These are phyloP conservation scores for Agelastica alni DNA, from an alignment of 2,888 invertebrate species.

Conservation along the genomic window DNA sequence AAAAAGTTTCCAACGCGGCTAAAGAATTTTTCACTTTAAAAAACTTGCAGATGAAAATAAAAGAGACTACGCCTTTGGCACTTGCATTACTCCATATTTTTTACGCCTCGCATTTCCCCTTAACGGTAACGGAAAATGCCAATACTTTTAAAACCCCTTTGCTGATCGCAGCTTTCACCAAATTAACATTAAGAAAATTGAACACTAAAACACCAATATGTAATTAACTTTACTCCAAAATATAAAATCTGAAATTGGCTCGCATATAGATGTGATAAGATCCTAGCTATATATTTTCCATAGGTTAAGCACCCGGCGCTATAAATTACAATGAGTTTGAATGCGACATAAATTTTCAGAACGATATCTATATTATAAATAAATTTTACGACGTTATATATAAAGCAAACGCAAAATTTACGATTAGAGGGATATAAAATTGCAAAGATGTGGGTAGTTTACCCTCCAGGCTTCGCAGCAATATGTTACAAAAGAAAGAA, in stretches of 20 bases:
- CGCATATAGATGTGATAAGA: not conserved
- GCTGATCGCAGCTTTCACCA: too few species aligned
- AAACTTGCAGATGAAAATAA: too few species aligned
- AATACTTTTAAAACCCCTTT: too few species aligned
- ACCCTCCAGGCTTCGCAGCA: not conserved
- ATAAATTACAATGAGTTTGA: conserved; percentile 14
- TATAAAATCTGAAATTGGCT: not conserved
- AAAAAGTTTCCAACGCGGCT: too few species aligned
- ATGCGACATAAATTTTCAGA: conserved; percentile 13
- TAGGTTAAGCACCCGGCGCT: not conserved
- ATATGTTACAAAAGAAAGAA: conserved; percentile 5
- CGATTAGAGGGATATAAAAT: conserved; percentile 41
- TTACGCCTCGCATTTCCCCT: too few species aligned
- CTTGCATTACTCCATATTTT: too few species aligned
- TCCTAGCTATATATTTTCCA: not conserved
- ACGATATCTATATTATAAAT: conserved; percentile 27
- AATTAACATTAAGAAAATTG: too few species aligned
- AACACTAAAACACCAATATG: too few species aligned
- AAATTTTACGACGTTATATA: conserved; percentile 28
- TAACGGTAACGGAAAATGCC: too few species aligned
- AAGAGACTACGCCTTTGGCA: too few species aligned
- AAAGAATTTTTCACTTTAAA: too few species aligned
- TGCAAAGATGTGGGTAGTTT: conserved; percentile 31
- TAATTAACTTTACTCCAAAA: not conserved
- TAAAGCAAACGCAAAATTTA: conserved; percentile 38